phyloP scores from a whole-genome alignment of 2,888 invertebrate genomes.

The Siphonodentalium dalli region DNA sequence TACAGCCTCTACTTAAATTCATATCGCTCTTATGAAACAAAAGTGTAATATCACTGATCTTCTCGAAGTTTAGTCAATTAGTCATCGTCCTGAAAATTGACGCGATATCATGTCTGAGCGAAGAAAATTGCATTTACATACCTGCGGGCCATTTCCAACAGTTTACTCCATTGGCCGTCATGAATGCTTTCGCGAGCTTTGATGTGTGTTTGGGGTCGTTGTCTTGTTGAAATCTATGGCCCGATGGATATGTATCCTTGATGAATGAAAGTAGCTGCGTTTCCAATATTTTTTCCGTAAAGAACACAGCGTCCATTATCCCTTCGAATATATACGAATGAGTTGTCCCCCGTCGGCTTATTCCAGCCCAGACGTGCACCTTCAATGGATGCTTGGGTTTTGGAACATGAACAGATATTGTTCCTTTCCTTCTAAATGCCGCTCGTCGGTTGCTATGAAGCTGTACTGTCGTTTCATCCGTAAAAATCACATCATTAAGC shows the following conservation, averaged over 20 bases:
- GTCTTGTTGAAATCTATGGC: background rate
- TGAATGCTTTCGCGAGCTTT: background rate
- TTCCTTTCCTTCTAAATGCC: background rate
- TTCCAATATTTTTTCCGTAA: background rate
- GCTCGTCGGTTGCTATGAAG: background rate
- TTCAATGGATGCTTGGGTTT: slow-evolving; percentile 5
- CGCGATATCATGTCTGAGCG: no score
- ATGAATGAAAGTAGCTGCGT: background rate
- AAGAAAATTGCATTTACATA: no score
- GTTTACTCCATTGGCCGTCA: background rate
- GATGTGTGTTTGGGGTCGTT: background rate
- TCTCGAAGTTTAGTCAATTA: no score
- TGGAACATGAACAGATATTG: background rate
- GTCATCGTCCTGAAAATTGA: no score
- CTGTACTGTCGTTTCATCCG: slow-evolving; percentile 2
- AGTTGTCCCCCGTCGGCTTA: background rate
- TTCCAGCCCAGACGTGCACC: slow-evolving; percentile 5
- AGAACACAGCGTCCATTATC: slow-evolving; percentile 2
- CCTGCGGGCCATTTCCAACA: background rate
- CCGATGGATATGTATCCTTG: background rate
- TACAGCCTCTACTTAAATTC: no score
- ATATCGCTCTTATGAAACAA: no score
- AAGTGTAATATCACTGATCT: no score
- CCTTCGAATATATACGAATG: background rate
- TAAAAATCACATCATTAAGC: slow-evolving; percentile 2